A percentile compares a stretch with the other conserved stretches of the same genome.
Evolutionary conservation across 2,113 vertebrate species (phyloP).

Genomic region (Dromas ardeola): DNA sequence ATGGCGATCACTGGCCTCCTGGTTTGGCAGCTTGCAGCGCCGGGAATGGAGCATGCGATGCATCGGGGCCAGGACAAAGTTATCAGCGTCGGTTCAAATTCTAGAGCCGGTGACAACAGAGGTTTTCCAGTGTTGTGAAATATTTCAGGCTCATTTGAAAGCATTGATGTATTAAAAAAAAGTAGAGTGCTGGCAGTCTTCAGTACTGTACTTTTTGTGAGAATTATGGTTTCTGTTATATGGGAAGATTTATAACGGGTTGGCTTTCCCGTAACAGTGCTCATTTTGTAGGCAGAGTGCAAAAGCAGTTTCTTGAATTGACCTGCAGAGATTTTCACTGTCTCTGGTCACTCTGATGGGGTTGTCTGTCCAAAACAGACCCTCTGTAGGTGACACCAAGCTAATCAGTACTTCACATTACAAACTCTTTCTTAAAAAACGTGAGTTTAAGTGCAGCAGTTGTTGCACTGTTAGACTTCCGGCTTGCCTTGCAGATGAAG

Average conservation of each 20-base stretch:
- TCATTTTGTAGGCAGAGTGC: not conserved
- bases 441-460: not conserved
- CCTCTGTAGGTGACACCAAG: not conserved
- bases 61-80: not conserved
- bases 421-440: not conserved
- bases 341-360: not conserved
- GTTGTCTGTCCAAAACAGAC: not conserved
- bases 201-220: not conserved
- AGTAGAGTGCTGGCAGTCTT: not conserved
- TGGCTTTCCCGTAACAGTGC: not conserved
- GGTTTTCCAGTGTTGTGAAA: not conserved
- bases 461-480: not conserved
- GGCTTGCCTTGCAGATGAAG: not conserved
- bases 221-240: not conserved
- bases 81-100: not conserved
- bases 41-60: not conserved
- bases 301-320: not conserved
- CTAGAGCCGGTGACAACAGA: not conserved
- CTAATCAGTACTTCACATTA: not conserved
- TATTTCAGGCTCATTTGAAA: not conserved
- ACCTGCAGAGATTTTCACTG: not conserved
- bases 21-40: not conserved
- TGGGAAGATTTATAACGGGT: not conserved
- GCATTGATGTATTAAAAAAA: rapidly evolving
- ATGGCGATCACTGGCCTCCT: rapidly evolving